These are phyloP conservation scores for Thamnophis elegans DNA, from an alignment of 2,797 vertebrate species.

Conservation along the genomic window DNA sequence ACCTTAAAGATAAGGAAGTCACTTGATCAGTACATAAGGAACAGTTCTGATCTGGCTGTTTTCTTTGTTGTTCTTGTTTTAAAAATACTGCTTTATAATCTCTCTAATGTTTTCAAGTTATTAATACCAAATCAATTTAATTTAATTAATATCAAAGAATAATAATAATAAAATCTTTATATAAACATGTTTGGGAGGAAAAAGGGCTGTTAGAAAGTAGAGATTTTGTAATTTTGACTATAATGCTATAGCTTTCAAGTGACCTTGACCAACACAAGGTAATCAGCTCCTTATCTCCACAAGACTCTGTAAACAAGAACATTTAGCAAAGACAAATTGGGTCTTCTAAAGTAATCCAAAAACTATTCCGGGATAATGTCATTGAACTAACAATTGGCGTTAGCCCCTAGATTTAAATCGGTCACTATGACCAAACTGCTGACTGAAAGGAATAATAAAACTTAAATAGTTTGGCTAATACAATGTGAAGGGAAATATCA, in stretches of 20 bases:
- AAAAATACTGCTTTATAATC: not conserved
- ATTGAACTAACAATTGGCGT: not conserved
- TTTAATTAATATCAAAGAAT: not conserved
- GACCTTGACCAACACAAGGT: not conserved
- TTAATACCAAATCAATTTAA: conserved; percentile 4
- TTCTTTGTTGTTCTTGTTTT: not conserved
- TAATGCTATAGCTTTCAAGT: not conserved
- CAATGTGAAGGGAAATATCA: not conserved
- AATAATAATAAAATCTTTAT: not conserved
- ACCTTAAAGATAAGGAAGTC: not conserved
- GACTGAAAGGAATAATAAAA: not conserved
- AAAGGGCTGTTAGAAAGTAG: not conserved
- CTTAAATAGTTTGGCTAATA: not conserved
- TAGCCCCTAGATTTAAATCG: not conserved
- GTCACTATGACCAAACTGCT: not conserved
- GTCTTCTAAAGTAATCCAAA: conserved; percentile 21
- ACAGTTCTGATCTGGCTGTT: not conserved
- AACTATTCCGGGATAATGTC: not conserved
- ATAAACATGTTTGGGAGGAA: not conserved
- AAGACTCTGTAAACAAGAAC: not conserved
- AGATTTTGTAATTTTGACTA: not conserved
- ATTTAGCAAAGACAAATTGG: not conserved
- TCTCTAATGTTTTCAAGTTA: not conserved
- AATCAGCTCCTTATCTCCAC: not conserved
- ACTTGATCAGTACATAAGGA: not conserved